Conservation (phyloP, 1,140 invertebrate genomes). For the Eurosta solidaginis region DNA sequence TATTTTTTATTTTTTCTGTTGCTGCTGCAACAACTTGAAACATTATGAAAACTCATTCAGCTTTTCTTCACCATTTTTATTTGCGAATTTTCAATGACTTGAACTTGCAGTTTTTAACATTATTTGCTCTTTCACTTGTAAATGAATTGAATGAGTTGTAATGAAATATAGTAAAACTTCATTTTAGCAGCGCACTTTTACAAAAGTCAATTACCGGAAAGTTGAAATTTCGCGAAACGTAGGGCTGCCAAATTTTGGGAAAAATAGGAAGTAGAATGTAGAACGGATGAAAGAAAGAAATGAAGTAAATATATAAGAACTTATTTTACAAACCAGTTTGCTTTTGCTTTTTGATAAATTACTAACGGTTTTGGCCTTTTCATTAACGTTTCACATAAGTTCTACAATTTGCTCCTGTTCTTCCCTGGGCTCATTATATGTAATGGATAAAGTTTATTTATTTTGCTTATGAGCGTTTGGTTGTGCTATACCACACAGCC, state of each 20-base stretch:
- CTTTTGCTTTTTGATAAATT: too few relatives aligned
- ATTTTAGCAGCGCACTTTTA: conserved; percentile 1
- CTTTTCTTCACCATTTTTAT: conserved; percentile 3
- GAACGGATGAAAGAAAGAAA: too few relatives aligned
- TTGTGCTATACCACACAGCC: too few relatives aligned
- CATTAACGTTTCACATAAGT: too few relatives aligned
- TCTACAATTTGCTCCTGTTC: too few relatives aligned
- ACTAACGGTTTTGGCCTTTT: too few relatives aligned
- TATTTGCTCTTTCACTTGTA: conserved; percentile 12
- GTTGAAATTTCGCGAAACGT: background rate
- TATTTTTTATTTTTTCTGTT: background rate
- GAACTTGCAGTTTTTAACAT: conserved; percentile 14
- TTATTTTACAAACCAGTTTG: too few relatives aligned
- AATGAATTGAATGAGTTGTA: conserved; percentile 25
- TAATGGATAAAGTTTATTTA: too few relatives aligned
- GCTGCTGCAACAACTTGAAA: conserved; percentile 2
- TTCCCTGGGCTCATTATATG: too few relatives aligned
- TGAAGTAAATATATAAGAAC: too few relatives aligned
- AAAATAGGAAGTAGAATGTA: too few relatives aligned
- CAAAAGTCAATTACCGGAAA: conserved; percentile 24
- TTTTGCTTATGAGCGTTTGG: too few relatives aligned
- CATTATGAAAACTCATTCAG: conserved; percentile 19
- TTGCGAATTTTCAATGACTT: conserved; percentile 18
- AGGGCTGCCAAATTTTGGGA: background rate
- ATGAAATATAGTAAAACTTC: conserved; percentile 6